Percentiles rank a stretch among this genome's conserved stretches.
These are phyloP conservation scores for Syrmaticus mikado DNA, from an alignment of 2,113 vertebrate species.

Conservation along the genomic window DNA sequence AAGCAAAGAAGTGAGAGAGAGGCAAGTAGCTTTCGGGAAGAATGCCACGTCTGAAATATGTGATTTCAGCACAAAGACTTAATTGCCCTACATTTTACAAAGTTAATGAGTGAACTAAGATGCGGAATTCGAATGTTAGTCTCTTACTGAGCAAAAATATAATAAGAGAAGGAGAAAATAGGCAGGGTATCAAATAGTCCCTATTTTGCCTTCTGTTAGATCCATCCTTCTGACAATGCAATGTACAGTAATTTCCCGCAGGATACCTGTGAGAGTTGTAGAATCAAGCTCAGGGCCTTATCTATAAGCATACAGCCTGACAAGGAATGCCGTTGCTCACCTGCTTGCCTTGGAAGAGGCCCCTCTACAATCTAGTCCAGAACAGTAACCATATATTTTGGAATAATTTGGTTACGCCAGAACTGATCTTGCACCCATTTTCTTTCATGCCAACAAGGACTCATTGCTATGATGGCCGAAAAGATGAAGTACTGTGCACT, in stretches of 20 bases:
- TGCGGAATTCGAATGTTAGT: background rate
- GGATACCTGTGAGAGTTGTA: background rate
- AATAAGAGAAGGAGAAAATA: background rate
- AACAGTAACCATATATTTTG: background rate
- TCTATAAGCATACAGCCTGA: background rate
- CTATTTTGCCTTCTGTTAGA: background rate
- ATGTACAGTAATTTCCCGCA: background rate
- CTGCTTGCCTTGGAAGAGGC: background rate
- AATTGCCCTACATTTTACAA: background rate
- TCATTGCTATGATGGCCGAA: background rate
- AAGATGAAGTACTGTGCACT: background rate
- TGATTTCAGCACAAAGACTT: conserved; percentile 27
- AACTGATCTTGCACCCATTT: background rate
- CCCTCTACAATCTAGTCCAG: background rate
- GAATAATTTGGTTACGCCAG: background rate
- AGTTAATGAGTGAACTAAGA: background rate
- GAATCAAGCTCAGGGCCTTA: background rate
- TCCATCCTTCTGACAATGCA: background rate
- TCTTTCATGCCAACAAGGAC: background rate
- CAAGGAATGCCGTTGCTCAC: accelerated
- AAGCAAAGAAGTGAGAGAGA: conserved; percentile 27
- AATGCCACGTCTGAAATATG: conserved; percentile 2
- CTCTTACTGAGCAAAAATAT: background rate
- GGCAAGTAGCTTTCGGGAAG: background rate
- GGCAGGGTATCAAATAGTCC: background rate